These are phyloP conservation scores for Xiphophorus couchianus DNA, from an alignment of 2,113 vertebrate species.

Conservation along the genomic window DNA sequence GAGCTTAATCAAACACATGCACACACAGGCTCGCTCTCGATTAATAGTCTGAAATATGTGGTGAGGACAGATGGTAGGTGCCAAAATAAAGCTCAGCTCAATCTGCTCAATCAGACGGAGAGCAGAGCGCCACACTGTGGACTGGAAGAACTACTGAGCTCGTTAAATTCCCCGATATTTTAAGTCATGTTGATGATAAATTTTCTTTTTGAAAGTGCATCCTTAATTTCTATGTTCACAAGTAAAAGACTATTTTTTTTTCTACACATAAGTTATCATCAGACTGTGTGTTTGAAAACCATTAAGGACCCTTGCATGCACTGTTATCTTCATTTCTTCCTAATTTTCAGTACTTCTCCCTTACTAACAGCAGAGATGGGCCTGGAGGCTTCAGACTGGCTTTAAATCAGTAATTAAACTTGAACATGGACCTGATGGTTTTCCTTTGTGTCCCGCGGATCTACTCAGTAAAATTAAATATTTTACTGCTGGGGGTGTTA, in stretches of 20 bases:
- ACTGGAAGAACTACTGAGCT: constrained; percentile 66
- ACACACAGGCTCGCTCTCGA: constrained; percentile 32
- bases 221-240: constrained; percentile 1
- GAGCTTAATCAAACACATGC: constrained; percentile 68
- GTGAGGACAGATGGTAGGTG: constrained; percentile 47
- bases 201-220: constrained; percentile 2
- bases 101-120: constrained; percentile 48
- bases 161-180: neutral
- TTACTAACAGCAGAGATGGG: constrained; percentile 78
- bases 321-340: constrained; percentile 3
- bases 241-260: constrained; percentile 14
- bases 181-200: constrained; percentile 3
- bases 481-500: constrained; percentile 88
- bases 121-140: constrained; percentile 79
- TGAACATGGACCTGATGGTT: constrained; percentile 90
- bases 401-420: constrained; percentile 97
- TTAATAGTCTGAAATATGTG: constrained; percentile 67
- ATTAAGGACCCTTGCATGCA: neutral
- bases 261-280: neutral
- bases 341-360: constrained; percentile 17
- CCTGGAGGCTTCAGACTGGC: constrained; percentile 87
- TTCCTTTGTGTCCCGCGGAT: constrained; percentile 87
- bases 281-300: constrained; percentile 4
- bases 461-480: constrained; percentile 87
- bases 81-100: constrained; percentile 58